Percentiles rank a stretch among this genome's conserved stretches.
phyloP scores from a whole-genome alignment of 1,140 invertebrate genomes.

The Apis cerana region DNA sequence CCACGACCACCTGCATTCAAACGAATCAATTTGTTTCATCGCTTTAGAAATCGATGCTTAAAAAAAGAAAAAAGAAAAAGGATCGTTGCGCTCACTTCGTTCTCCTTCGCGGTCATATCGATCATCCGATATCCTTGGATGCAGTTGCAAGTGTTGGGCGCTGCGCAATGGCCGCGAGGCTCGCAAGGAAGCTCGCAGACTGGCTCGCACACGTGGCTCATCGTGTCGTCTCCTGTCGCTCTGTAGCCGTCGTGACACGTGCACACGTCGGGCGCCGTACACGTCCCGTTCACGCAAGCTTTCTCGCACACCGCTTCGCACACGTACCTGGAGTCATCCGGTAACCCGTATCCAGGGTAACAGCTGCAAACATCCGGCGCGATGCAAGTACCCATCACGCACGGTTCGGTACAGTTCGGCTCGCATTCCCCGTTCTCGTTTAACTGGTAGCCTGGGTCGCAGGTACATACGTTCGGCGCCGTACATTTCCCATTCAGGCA shows the following conservation, averaged over 20 bases:
- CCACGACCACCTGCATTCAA: background rate
- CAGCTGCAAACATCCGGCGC: constrained; percentile 60
- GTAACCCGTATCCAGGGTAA: constrained; percentile 38
- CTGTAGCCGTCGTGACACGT: constrained; percentile 43
- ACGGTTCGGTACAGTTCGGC: constrained; percentile 56
- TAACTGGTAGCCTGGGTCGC: constrained; percentile 47
- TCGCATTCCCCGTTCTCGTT: constrained; percentile 1
- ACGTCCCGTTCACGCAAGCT: constrained; percentile 59
- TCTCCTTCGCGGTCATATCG: background rate
- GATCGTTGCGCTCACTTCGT: background rate
- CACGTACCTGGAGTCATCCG: background rate
- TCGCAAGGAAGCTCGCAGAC: constrained; percentile 38
- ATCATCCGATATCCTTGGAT: constrained; percentile 55
- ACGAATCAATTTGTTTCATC: background rate
- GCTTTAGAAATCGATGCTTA: too few species aligned
- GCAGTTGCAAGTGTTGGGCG: constrained; percentile 62
- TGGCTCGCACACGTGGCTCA: constrained; percentile 21
- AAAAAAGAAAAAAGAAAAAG: background rate
- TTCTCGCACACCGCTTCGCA: constrained; percentile 60
- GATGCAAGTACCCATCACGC: constrained; percentile 51
- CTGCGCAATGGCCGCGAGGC: too few species aligned
- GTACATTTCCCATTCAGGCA: constrained; percentile 54
- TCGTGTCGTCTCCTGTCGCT: background rate
- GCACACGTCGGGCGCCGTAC: constrained; percentile 60
- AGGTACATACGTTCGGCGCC: constrained; percentile 55